phyloP scores from a whole-genome alignment of 2,888 invertebrate genomes.

The Heteromyza rotundicornis region DNA sequence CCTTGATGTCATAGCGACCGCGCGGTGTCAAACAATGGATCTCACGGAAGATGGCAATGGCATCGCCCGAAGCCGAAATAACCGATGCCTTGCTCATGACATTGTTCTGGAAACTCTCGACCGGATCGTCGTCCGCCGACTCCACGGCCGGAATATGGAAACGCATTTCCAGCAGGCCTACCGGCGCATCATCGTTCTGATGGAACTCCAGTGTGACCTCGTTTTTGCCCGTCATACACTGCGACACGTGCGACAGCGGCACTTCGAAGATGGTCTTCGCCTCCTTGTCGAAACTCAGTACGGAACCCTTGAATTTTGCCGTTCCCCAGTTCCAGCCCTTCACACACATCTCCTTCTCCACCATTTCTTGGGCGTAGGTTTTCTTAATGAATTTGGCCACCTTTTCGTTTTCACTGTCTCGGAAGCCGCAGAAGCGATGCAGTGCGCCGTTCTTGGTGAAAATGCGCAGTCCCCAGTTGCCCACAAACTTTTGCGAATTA shows the following conservation, averaged over 20 bases:
- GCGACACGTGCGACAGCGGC: constrained; percentile 93
- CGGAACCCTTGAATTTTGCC: constrained; percentile 89
- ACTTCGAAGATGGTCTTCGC: constrained; percentile 91
- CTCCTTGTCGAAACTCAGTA: constrained; percentile 84
- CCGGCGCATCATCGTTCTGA: constrained; percentile 98
- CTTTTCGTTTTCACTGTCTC: constrained; percentile 91
- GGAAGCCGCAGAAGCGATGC: constrained; percentile 93
- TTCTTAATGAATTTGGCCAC: constrained; percentile 86
- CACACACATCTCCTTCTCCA: constrained; percentile 89
- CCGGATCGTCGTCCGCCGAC: constrained; percentile 86
- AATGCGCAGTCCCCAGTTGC: constrained; percentile 87
- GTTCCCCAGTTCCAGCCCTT: constrained; percentile 99
- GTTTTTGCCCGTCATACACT: constrained; percentile 95
- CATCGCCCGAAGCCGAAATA: constrained; percentile 96
- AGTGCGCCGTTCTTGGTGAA: constrained; percentile 88
- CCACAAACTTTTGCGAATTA: constrained; percentile 91
- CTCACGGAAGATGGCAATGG: constrained; percentile 95
- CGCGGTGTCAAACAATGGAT: constrained; percentile 98
- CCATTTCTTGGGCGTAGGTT: constrained; percentile 83
- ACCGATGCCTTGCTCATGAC: constrained; percentile 98
- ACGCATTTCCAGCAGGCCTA: constrained; percentile 95
- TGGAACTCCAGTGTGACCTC: constrained; percentile 98
- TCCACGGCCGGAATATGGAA: constrained; percentile 96
- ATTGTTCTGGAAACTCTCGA: constrained; percentile 95
- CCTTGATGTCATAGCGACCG: constrained; percentile 88